These are phyloP conservation scores for Idaea aversata DNA, from an alignment of 2,888 invertebrate species.

Conservation along the genomic window DNA sequence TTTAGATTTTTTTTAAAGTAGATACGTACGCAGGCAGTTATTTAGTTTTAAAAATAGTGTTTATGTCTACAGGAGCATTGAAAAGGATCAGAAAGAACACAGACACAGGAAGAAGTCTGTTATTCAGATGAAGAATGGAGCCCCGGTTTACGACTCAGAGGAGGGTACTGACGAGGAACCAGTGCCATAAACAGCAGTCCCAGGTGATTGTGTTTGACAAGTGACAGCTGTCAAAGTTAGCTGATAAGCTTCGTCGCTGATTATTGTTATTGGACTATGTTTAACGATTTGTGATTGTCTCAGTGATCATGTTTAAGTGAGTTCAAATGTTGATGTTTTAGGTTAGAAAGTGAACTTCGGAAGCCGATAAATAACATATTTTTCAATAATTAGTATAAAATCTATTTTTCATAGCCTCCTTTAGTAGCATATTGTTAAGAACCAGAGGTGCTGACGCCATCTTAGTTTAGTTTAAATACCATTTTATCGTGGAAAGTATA, in stretches of 20 bases:
- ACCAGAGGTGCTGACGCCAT: too few relatives aligned
- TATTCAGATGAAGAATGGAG: conserved; percentile 78
- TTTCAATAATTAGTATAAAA: neutral
- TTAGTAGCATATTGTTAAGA: neutral
- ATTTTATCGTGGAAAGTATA: too few relatives aligned
- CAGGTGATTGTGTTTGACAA: neutral
- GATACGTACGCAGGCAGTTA: neutral
- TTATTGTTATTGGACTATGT: neutral
- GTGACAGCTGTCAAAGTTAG: neutral
- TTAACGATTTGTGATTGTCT: conserved; percentile 4
- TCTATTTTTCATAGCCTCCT: neutral
- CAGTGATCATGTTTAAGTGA: conserved; percentile 3
- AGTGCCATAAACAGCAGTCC: conserved; percentile 63
- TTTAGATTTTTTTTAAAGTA: too few relatives aligned
- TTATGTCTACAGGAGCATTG: conserved; percentile 54
- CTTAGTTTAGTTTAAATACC: too few relatives aligned
- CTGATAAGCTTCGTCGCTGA: neutral
- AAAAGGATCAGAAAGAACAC: conserved; percentile 75
- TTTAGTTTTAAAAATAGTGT: neutral
- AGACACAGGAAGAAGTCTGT: conserved; percentile 81
- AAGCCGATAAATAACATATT: neutral
- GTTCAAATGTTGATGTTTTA: conserved; percentile 11
- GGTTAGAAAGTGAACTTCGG: conserved; percentile 14
- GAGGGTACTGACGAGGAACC: conserved; percentile 85
- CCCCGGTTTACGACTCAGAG: conserved; percentile 79